phyloP scores from a whole-genome alignment of 1,140 invertebrate genomes.

The Calycopis cecrops region DNA sequence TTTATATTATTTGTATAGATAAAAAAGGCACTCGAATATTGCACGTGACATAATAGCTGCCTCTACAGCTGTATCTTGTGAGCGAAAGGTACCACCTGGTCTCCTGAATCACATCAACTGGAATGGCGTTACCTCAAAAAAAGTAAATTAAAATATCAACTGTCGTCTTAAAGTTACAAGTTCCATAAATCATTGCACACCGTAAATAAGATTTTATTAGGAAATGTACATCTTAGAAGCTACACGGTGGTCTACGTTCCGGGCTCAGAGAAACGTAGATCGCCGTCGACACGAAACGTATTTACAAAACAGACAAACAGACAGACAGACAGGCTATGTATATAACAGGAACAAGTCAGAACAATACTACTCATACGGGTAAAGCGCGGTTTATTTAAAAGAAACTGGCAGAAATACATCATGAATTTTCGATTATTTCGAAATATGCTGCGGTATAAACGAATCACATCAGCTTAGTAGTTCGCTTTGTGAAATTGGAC shows the following conservation, averaged over 20 bases:
- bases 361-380: slow-evolving; percentile 18
- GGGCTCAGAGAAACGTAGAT: slow-evolving; percentile 68
- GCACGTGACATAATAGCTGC: too few relatives aligned
- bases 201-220: slow-evolving; percentile 38
- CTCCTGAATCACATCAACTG: too few relatives aligned
- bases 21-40: too few relatives aligned
- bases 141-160: too few relatives aligned
- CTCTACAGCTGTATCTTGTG: too few relatives aligned
- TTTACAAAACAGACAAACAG: slow-evolving; percentile 39
- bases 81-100: too few relatives aligned
- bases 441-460: too few relatives aligned
- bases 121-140: too few relatives aligned
- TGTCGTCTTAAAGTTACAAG: background rate
- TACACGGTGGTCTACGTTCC: slow-evolving; percentile 52
- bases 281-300: slow-evolving; percentile 42
- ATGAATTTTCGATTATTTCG: background rate
- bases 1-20: too few relatives aligned
- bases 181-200: slow-evolving; percentile 14
- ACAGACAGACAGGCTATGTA: slow-evolving; percentile 20
- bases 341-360: slow-evolving; percentile 25
- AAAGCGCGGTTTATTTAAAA: background rate
- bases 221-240: slow-evolving; percentile 40
- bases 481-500: too few relatives aligned
- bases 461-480: too few relatives aligned
- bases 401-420: background rate